Conservation (phyloP, 2,113 vertebrate species). For the Zapus hudsonius region DNA sequence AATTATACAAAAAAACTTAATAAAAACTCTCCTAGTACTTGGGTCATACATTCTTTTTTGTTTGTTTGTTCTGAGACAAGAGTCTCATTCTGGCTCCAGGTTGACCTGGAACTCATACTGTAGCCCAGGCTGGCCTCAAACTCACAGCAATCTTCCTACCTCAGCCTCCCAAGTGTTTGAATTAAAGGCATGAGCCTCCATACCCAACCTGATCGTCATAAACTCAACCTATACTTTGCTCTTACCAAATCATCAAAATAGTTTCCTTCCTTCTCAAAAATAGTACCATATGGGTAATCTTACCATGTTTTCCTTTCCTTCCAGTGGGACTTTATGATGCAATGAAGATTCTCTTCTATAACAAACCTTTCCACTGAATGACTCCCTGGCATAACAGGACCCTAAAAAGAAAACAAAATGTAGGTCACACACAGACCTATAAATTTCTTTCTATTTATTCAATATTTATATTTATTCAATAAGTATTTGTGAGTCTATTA, state of each 20-base stretch:
- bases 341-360: conserved; percentile 98
- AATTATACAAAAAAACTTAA: conserved; percentile 24
- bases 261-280: background rate
- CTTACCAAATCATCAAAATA: background rate
- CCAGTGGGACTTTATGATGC: conserved; percentile 98
- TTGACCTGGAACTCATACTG: too few species aligned
- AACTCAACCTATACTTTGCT: background rate
- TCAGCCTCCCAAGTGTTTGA: too few species aligned
- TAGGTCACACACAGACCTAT: background rate
- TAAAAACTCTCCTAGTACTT: conserved; percentile 23
- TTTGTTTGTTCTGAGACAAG: too few species aligned
- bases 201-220: background rate
- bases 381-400: conserved; percentile 98
- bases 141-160: too few species aligned
- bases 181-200: too few species aligned
- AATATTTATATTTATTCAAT: too few species aligned
- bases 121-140: too few species aligned
- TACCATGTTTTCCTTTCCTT: conserved; percentile 98
- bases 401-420: conserved; percentile 84
- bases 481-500: background rate
- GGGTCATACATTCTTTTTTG: background rate
- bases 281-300: conserved; percentile 18
- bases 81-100: too few species aligned
- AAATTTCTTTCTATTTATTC: background rate
- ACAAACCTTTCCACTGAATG: conserved; percentile 98